phyloP scores from a whole-genome alignment of 2,797 vertebrate species.

The Natrix natrix region DNA sequence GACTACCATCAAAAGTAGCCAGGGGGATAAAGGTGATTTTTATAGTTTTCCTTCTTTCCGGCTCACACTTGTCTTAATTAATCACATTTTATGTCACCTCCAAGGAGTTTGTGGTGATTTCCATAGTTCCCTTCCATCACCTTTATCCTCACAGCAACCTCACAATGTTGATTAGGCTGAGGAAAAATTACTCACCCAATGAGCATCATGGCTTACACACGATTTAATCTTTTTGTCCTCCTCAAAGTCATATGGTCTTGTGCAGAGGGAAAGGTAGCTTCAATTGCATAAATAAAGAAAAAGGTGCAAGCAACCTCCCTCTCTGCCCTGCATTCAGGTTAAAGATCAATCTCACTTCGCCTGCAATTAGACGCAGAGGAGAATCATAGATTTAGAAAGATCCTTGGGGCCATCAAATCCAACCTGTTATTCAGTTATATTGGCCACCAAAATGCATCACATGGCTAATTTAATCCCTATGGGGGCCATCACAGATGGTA shows the following conservation, averaged over 20 bases:
- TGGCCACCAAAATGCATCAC: neutral
- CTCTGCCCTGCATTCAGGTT: neutral
- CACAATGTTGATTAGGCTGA: neutral
- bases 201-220: neutral
- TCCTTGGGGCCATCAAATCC: neutral
- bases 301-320: neutral
- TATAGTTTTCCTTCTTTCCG: neutral
- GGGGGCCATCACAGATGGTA: neutral
- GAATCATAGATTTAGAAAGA: neutral
- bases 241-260: neutral
- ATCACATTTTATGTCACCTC: neutral
- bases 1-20: neutral
- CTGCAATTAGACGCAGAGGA: neutral
- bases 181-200: neutral
- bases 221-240: neutral
- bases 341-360: neutral
- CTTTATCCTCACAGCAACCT: neutral
- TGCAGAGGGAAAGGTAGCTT: neutral
- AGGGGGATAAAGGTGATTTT: neutral
- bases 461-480: neutral
- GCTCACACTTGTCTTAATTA: neutral
- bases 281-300: neutral
- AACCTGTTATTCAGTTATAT: neutral
- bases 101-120: neutral
- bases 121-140: neutral